Base-by-base conservation (phyloP, 2,888 invertebrate genomes). In the Panopea generosa region DNA sequence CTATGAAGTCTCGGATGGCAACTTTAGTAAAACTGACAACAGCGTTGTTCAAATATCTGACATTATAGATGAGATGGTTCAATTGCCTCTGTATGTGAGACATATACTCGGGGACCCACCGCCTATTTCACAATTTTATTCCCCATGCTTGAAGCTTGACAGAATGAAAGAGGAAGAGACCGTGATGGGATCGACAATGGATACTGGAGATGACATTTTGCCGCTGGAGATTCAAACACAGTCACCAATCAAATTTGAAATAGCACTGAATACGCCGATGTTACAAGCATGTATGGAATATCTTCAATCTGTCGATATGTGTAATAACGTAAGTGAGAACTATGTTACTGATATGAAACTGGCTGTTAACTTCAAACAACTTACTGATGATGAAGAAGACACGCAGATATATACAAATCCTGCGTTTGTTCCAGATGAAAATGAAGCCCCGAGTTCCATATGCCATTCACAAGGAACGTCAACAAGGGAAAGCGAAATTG, bases 271-370 rank as follows among this genome's bases (percentile, higher is more conserved):
- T 43, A 81, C 77, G 3, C 77, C 69, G 6, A 81, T 74, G 69
- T 47, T 81, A 2, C 74, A 77, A 22, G 61, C 62, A 11, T 69
- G 68, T 43, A n/a, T 60, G 4, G 77, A 77, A 18, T 81, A 81
- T 29, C 56, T 59, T n/a, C 72, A 81, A 27, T 77, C 81, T 2
- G 57, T 77, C 2, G 66, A 74, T 27, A 50, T 81, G 61, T 81
- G 81, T 50, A 71, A 72, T 18, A 75, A 55, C 27, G 59, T 81
- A n/a, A 56, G 49, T 18, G 56, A 72, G 26, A 75, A 52, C 22
- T 81, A 81, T 40, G 62, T 81, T 1, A 81, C 77, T 16, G 81
- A 81, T 57, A 81, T 81, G 75, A 81, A 81, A 75, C 69, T 81
- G 33, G 81, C 81, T 7, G 74, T 81, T 0, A 81, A 67, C n/a